Evolutionary conservation across 2,888 invertebrate genomes (phyloP).

Genomic region (Drosophila dives): DNA sequence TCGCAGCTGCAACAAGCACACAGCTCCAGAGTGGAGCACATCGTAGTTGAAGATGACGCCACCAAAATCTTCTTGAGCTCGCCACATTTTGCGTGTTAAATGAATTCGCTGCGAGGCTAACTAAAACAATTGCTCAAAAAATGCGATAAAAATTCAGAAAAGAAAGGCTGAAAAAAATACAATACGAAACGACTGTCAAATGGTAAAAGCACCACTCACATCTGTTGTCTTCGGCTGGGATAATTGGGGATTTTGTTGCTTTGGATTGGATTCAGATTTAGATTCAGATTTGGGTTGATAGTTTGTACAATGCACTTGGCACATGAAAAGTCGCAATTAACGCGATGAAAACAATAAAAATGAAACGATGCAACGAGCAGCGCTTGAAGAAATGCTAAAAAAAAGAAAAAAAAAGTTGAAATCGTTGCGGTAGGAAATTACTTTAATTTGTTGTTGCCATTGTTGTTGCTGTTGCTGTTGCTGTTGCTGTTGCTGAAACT

Average conservation of each 20-base stretch:
- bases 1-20: slow-evolving; percentile 30
- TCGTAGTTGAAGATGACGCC: slow-evolving; percentile 57
- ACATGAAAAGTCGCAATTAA: slow-evolving; percentile 75
- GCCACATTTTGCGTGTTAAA: slow-evolving; percentile 57
- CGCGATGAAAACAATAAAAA: slow-evolving; percentile 43
- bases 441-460: slow-evolving; percentile 79
- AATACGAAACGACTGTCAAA: slow-evolving; percentile 11
- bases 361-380: slow-evolving; percentile 24
- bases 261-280: slow-evolving; percentile 22
- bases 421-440: slow-evolving; percentile 79
- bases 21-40: slow-evolving; percentile 23
- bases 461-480: slow-evolving; percentile 50
- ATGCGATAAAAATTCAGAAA: slow-evolving; percentile 6
- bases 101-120: slow-evolving; percentile 58
- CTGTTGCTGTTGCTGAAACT: slow-evolving; percentile 57
- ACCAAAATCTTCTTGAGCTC: slow-evolving; percentile 29
- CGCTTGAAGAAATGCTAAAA: slow-evolving; percentile 40
- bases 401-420: slow-evolving; percentile 44
- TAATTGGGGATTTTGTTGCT: slow-evolving; percentile 19
- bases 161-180: slow-evolving; percentile 10
- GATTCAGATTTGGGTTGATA: slow-evolving; percentile 46
- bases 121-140: slow-evolving; percentile 64
- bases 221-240: slow-evolving; percentile 29
- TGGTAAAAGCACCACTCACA: slow-evolving; percentile 39
- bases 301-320: slow-evolving; percentile 61